A percentile compares a stretch with the other conserved stretches of the same genome.
Evolutionary conservation across 1,140 invertebrate species (phyloP).

Genomic region (Bombus superbus): DNA sequence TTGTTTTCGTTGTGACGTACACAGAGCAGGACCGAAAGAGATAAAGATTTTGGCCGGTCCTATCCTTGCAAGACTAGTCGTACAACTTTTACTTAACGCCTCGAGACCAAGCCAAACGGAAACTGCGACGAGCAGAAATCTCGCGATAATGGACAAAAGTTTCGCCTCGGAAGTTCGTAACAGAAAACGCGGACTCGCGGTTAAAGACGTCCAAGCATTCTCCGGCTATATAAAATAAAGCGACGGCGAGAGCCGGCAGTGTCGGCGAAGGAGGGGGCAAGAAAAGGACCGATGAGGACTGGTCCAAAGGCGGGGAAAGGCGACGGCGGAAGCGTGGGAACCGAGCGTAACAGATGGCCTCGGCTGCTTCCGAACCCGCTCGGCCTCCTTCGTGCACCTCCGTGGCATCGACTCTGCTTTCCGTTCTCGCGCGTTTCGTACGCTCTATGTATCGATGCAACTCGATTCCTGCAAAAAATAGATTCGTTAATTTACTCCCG

Average conservation of each 20-base stretch:
- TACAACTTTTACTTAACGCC: constrained; percentile 38
- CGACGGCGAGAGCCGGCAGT: constrained; percentile 15
- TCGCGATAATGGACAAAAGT: constrained; percentile 23
- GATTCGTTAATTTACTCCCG: not conserved
- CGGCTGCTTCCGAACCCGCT: constrained; percentile 73
- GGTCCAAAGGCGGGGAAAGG: constrained; percentile 65
- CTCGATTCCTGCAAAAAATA: constrained; percentile 29
- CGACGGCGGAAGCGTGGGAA: constrained; percentile 81
- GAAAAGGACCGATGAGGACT: constrained; percentile 52
- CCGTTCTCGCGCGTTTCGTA: constrained; percentile 22
- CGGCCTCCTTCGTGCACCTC: constrained; percentile 66
- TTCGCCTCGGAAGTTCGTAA: constrained; percentile 6
- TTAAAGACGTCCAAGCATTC: constrained; percentile 38
- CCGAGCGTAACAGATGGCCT: constrained; percentile 79
- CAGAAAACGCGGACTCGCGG: constrained; percentile 35
- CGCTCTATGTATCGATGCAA: constrained; percentile 21
- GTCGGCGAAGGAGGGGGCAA: constrained; percentile 18
- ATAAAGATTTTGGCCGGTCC: not conserved
- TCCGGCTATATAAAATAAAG: constrained; percentile 48
- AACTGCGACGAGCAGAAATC: not conserved
- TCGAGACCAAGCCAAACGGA: not conserved
- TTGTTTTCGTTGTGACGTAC: constrained; percentile 6
- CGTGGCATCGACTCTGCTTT: constrained; percentile 43
- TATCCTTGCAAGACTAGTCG: not conserved
- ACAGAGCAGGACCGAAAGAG: not conserved